Conservation (phyloP, 2,888 invertebrate species). For the Philereme transversata region DNA sequence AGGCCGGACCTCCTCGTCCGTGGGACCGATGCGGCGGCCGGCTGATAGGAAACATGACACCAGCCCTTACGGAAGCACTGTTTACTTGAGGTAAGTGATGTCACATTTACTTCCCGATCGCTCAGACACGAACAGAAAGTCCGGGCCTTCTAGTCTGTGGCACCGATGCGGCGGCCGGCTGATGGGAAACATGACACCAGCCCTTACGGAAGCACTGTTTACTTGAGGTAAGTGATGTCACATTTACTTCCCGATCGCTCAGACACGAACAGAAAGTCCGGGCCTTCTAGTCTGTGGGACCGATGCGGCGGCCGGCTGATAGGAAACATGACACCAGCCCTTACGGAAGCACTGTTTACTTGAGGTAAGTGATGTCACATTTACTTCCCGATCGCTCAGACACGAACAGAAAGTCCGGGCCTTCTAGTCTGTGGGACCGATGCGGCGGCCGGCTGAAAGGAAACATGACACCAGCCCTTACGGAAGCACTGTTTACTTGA, state of each 20-base stretch:
- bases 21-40: slow-evolving; percentile 92
- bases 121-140: too few species aligned
- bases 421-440: too few species aligned
- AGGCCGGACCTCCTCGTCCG: slow-evolving; percentile 75
- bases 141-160: too few species aligned
- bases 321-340: slow-evolving; percentile 93
- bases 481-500: slow-evolving; percentile 87
- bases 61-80: slow-evolving; percentile 91
- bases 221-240: slow-evolving; percentile 71
- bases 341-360: slow-evolving; percentile 89
- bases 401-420: too few species aligned
- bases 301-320: slow-evolving; percentile 75
- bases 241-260: too few species aligned
- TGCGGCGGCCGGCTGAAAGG: slow-evolving; percentile 82
- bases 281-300: too few species aligned
- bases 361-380: slow-evolving; percentile 61
- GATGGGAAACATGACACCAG: slow-evolving; percentile 93
- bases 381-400: too few species aligned
- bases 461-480: slow-evolving; percentile 94
- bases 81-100: slow-evolving; percentile 80
- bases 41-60: slow-evolving; percentile 92
- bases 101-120: too few species aligned
- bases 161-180: slow-evolving; percentile 52
- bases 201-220: slow-evolving; percentile 90
- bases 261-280: too few species aligned